A percentile compares a stretch with the other conserved stretches of the same genome.
These are phyloP conservation scores for Stercorarius parasiticus DNA, from an alignment of 2,113 vertebrate genomes.

Conservation along the genomic window DNA sequence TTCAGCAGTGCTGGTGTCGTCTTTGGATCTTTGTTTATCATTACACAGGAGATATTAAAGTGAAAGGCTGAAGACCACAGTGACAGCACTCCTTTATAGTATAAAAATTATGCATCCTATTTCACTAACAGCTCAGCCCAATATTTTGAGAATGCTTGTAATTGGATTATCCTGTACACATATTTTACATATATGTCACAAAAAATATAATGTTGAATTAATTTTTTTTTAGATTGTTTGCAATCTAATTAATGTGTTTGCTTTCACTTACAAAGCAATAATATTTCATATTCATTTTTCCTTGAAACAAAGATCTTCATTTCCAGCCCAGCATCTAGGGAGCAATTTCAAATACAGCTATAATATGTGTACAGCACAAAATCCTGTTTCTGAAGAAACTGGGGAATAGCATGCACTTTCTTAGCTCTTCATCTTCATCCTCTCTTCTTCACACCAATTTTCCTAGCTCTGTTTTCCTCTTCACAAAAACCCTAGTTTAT, in stretches of 20 bases:
- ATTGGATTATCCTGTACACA: not conserved
- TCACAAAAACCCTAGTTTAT: not conserved
- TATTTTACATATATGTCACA: not conserved
- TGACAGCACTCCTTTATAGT: slow-evolving; percentile 2
- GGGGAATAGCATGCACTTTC: not conserved
- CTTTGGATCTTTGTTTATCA: slow-evolving; percentile 60
- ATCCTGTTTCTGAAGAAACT: not conserved
- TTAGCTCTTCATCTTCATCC: not conserved
- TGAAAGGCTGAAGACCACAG: slow-evolving; percentile 30
- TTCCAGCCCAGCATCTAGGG: not conserved
- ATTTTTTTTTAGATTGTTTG: not conserved
- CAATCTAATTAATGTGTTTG: slow-evolving; percentile 2
- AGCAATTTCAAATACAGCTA: not conserved
- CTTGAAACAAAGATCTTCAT: not conserved
- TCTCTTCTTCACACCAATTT: slow-evolving; percentile 33
- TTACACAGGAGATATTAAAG: slow-evolving; percentile 30
- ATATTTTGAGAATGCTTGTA: slow-evolving; percentile 14
- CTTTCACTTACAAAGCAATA: not conserved
- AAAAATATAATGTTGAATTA: not conserved
- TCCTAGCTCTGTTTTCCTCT: not conserved
- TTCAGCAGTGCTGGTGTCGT: slow-evolving; percentile 45
- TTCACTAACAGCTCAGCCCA: slow-evolving; percentile 5
- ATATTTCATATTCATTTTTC: slow-evolving; percentile 7
- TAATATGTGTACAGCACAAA: not conserved
- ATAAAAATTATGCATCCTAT: not conserved